Percentiles rank a stretch among this genome's conserved stretches.
These are phyloP conservation scores for Drosophila atripex DNA, from an alignment of 2,888 invertebrate genomes.

Conservation along the genomic window DNA sequence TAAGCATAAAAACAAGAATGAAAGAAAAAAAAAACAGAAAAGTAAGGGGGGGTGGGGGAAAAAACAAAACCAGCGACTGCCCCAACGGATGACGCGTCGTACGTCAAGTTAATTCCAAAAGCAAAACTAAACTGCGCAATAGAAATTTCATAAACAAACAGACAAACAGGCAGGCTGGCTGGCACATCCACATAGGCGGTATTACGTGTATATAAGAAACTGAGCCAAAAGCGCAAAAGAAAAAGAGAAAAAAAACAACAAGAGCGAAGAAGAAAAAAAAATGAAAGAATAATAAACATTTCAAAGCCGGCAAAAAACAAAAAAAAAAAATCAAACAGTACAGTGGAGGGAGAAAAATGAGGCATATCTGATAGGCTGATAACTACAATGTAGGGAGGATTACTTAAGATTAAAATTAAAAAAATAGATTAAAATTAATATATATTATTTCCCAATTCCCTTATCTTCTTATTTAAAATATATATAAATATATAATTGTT, in stretches of 20 bases:
- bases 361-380: too few species aligned
- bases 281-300: slow-evolving; percentile 56
- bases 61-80: slow-evolving; percentile 29
- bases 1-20: slow-evolving; percentile 14
- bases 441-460: too few species aligned
- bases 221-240: slow-evolving; percentile 48
- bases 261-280: slow-evolving; percentile 20
- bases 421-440: too few species aligned
- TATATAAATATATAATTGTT: not conserved
- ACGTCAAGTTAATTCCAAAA: slow-evolving; percentile 41
- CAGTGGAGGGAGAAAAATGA: not conserved
- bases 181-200: not conserved
- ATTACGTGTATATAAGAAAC: slow-evolving; percentile 38
- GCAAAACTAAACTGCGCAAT: slow-evolving; percentile 75
- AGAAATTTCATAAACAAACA: slow-evolving; percentile 75
- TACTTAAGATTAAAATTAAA: too few species aligned
- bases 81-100: slow-evolving; percentile 36
- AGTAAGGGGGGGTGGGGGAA: not conserved
- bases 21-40: not conserved
- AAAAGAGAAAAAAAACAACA: slow-evolving; percentile 39
- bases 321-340: slow-evolving; percentile 12
- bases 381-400: too few species aligned
- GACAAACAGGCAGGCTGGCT: slow-evolving; percentile 22
- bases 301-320: slow-evolving; percentile 63
- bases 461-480: too few species aligned